Percentiles rank a stretch among this genome's conserved stretches.
These are phyloP conservation scores for Rhizomys pruinosus DNA, from an alignment of 2,113 vertebrate species.

Conservation along the genomic window DNA sequence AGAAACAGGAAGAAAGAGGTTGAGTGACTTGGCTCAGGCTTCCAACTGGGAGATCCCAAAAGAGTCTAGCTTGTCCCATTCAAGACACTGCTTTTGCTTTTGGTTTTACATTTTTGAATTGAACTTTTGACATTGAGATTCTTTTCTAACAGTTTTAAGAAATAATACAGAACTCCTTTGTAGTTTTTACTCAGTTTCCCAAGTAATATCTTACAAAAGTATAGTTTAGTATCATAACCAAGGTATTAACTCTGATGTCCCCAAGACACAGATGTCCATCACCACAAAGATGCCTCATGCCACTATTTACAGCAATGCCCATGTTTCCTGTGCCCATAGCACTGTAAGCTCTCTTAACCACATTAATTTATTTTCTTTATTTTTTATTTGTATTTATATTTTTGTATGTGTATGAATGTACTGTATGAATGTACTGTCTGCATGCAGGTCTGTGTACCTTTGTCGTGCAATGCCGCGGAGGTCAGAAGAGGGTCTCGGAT, in stretches of 20 bases:
- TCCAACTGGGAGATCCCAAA: neutral
- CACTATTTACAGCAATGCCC: neutral
- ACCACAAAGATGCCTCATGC: neutral
- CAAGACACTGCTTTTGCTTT: neutral
- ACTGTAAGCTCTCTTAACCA: neutral
- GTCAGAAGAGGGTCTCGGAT: too few relatives aligned
- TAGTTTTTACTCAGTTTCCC: neutral
- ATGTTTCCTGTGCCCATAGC: neutral
- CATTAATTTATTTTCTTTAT: neutral
- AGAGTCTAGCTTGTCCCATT: neutral
- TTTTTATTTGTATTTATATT: too few relatives aligned
- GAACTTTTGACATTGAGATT: conserved; percentile 31
- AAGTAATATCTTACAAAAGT: neutral
- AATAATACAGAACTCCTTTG: neutral
- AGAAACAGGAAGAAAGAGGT: neutral
- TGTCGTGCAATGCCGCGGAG: too few relatives aligned
- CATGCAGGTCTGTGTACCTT: too few relatives aligned
- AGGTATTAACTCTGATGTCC: neutral
- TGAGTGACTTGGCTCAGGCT: neutral
- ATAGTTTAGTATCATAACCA: neutral
- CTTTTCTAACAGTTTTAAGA: neutral
- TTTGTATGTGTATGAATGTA: too few relatives aligned
- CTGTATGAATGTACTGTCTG: too few relatives aligned
- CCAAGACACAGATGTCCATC: neutral
- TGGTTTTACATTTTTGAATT: neutral